A percentile compares a stretch with the other conserved stretches of the same genome.
Conservation (phyloP, 1,140 invertebrate genomes). For the Drusus annulatus region DNA sequence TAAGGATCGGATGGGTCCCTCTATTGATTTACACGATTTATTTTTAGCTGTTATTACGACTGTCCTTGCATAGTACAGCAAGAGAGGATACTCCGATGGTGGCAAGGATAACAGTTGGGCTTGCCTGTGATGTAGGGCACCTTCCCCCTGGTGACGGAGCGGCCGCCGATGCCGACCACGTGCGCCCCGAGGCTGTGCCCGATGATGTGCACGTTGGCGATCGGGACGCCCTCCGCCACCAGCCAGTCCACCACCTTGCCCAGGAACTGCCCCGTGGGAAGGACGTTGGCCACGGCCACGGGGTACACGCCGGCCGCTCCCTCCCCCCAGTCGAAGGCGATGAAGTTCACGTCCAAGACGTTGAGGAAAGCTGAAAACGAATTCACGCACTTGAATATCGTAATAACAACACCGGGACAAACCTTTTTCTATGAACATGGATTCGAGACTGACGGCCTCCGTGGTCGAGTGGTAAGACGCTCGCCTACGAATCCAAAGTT, state of each 20-base stretch:
- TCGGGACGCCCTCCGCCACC: constrained; percentile 47
- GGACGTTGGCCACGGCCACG: constrained; percentile 68
- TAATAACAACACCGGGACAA: too few species aligned
- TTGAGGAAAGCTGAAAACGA: constrained; percentile 64
- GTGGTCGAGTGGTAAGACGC: too few species aligned
- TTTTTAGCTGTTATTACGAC: too few species aligned
- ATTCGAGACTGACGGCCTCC: too few species aligned
- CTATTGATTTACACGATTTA: too few species aligned
- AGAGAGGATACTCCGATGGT: too few species aligned
- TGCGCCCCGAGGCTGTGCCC: constrained; percentile 78
- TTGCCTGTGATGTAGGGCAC: constrained; percentile 48
- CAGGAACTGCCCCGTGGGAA: constrained; percentile 69
- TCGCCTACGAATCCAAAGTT: too few species aligned
- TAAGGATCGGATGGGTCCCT: too few species aligned
- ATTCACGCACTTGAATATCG: too few species aligned
- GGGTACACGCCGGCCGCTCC: constrained; percentile 67
- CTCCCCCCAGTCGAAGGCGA: constrained; percentile 72
- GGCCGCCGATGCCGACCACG: constrained; percentile 69
- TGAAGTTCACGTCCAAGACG: constrained; percentile 70
- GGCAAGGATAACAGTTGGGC: not conserved
- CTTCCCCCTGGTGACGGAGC: constrained; percentile 52
- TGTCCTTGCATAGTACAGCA: too few species aligned
- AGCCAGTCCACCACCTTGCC: constrained; percentile 72
- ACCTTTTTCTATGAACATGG: too few species aligned
- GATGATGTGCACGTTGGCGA: constrained; percentile 66